Evolutionary conservation across 2,797 vertebrate species (phyloP).

Genomic region (Chelon labrosus): DNA sequence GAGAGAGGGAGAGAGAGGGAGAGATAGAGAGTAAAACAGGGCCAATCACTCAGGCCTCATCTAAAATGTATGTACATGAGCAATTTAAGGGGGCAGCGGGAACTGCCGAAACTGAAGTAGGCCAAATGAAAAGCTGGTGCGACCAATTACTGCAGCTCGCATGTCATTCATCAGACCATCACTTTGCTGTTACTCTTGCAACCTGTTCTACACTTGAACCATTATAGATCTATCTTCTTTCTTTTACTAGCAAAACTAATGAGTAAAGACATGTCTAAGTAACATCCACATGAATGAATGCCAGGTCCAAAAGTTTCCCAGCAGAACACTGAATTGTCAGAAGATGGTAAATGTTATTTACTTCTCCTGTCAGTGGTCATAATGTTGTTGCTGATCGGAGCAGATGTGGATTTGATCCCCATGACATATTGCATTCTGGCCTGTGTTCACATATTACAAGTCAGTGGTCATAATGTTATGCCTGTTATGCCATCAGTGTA

Average conservation of each 20-base stretch:
- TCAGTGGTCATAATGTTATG: too few species aligned
- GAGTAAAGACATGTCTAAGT: background rate
- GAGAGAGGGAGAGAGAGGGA: slow-evolving; percentile 34
- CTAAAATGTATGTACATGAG: slow-evolving; percentile 70
- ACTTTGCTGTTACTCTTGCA: slow-evolving; percentile 48
- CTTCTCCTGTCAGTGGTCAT: too few species aligned
- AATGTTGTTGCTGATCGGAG: too few species aligned
- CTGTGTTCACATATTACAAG: too few species aligned
- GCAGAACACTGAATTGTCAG: too few species aligned
- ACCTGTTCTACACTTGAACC: slow-evolving; percentile 23
- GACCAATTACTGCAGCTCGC: slow-evolving; percentile 51
- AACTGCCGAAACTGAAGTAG: slow-evolving; percentile 58
- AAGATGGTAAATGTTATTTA: too few species aligned
- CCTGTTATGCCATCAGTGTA: too few species aligned
- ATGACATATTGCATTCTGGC: too few species aligned
- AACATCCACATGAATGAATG: too few species aligned
- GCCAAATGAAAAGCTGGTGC: slow-evolving; percentile 50
- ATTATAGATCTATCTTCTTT: slow-evolving; percentile 25
- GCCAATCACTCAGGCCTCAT: slow-evolving; percentile 69
- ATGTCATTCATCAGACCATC: slow-evolving; percentile 50
- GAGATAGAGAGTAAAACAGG: slow-evolving; percentile 37
- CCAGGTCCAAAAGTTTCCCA: too few species aligned
- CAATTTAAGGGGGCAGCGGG: slow-evolving; percentile 59
- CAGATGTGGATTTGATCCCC: too few species aligned
- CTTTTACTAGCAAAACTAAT: slow-evolving; percentile 1